phyloP scores from a whole-genome alignment of 53 echinoderm and acorn worm species.

The Arbacia lixula region DNA sequence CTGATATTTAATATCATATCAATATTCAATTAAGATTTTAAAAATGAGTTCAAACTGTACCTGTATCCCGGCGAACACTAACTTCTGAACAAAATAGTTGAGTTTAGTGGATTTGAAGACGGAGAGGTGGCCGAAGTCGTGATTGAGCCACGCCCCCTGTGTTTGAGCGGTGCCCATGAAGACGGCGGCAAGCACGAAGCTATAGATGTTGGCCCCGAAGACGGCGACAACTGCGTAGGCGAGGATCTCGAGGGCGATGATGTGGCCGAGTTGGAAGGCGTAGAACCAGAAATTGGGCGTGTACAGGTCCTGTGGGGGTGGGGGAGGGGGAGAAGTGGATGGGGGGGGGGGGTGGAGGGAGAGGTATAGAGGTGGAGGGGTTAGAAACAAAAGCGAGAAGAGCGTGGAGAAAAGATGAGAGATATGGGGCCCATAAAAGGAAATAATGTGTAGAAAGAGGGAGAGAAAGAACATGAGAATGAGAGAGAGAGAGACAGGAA shows the following conservation, averaged over 20 bases:
- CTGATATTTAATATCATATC: too few relatives aligned
- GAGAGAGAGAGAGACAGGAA: neutral
- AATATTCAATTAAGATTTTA: too few relatives aligned
- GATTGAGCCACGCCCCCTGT: conserved; percentile 80
- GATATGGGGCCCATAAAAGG: neutral
- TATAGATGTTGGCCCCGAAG: conserved; percentile 29
- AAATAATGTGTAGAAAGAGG: too few relatives aligned
- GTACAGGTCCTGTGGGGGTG: conserved; percentile 69
- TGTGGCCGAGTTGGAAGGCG: conserved; percentile 63
- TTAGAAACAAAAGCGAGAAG: neutral
- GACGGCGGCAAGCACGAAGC: conserved; percentile 7
- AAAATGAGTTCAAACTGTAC: conserved; percentile 18
- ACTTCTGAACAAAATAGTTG: conserved; percentile 63
- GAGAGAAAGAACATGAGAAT: neutral
- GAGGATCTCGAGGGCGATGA: conserved; percentile 68
- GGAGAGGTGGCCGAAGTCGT: conserved; percentile 86
- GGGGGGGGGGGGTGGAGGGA: neutral
- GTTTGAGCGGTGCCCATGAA: conserved; percentile 56
- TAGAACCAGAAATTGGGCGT: conserved; percentile 81
- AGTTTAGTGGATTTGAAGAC: conserved; percentile 62
- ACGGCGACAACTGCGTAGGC: conserved; percentile 45
- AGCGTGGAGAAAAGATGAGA: neutral
- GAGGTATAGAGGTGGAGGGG: neutral
- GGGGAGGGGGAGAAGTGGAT: neutral
- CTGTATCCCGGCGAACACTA: conserved; percentile 69